Evolutionary conservation across 2,113 vertebrate genomes (phyloP).

Genomic region (Hippocampus abdominalis): DNA sequence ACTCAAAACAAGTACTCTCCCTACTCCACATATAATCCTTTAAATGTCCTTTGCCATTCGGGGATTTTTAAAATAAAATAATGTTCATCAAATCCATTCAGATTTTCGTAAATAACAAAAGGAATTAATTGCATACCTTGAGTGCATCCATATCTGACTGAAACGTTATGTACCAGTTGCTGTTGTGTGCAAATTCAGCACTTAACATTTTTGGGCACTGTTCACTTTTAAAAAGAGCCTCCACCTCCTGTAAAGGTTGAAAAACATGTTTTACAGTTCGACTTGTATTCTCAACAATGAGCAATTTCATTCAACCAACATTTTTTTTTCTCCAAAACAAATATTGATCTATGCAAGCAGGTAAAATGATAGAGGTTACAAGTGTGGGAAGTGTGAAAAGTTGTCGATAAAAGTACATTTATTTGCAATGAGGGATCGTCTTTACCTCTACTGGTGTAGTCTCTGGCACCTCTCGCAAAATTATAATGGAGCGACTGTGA

Average conservation of each 20-base stretch:
- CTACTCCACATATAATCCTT: neutral
- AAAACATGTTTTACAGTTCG: slow-evolving; percentile 5
- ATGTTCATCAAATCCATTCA: neutral
- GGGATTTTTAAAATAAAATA: neutral
- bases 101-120: neutral
- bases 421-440: neutral
- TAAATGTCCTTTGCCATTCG: neutral
- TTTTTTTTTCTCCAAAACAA: neutral
- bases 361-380: neutral
- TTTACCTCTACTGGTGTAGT: slow-evolving; percentile 92
- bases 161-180: slow-evolving; percentile 99
- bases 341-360: neutral
- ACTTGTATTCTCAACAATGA: neutral
- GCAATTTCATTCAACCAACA: neutral
- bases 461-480: slow-evolving; percentile 93
- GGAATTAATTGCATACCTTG: slow-evolving; percentile 73
- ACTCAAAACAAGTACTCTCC: neutral
- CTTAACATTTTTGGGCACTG: slow-evolving; percentile 92
- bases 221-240: slow-evolving; percentile 90
- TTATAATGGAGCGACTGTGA: slow-evolving; percentile 96
- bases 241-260: slow-evolving; percentile 80
- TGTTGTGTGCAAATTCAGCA: slow-evolving; percentile 98
- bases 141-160: slow-evolving; percentile 95
- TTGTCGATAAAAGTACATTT: neutral
- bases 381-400: neutral